These are phyloP conservation scores for Ectropis crepuscularia DNA, from an alignment of 2,888 invertebrate species.

Conservation along the genomic window DNA sequence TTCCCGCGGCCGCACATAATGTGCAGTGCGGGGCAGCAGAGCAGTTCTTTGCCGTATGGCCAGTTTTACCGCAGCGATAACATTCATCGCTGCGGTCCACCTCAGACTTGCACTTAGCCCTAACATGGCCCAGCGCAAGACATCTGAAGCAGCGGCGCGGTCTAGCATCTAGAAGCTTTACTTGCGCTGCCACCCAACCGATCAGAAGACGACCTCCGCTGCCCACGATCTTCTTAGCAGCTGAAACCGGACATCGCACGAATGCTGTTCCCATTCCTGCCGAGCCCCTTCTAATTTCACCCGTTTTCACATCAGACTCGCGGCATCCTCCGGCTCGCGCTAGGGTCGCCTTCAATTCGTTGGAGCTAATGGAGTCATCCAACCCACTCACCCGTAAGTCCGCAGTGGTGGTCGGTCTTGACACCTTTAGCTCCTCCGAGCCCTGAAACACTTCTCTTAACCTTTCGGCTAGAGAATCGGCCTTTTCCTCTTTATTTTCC, in stretches of 20 bases:
- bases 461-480: too few species aligned
- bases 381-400: too few species aligned
- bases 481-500: too few species aligned
- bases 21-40: not conserved
- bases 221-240: too few species aligned
- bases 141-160: not conserved
- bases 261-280: not conserved
- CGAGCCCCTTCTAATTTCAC: not conserved
- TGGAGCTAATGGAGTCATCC: too few species aligned
- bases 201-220: too few species aligned
- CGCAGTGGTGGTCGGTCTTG: not conserved
- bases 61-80: not conserved
- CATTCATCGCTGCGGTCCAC: not conserved
- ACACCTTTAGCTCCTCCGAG: too few species aligned
- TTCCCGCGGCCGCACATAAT: not conserved
- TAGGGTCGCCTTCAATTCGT: not conserved
- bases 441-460: too few species aligned
- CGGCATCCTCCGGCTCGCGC: not conserved
- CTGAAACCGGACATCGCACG: not conserved
- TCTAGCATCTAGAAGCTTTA: not conserved
- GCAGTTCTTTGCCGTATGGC: not conserved
- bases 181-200: not conserved
- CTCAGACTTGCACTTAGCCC: not conserved
- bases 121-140: not conserved
- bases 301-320: not conserved